Evolutionary conservation across 2,113 vertebrate species (phyloP).

Genomic region (Chionis minor): DNA sequence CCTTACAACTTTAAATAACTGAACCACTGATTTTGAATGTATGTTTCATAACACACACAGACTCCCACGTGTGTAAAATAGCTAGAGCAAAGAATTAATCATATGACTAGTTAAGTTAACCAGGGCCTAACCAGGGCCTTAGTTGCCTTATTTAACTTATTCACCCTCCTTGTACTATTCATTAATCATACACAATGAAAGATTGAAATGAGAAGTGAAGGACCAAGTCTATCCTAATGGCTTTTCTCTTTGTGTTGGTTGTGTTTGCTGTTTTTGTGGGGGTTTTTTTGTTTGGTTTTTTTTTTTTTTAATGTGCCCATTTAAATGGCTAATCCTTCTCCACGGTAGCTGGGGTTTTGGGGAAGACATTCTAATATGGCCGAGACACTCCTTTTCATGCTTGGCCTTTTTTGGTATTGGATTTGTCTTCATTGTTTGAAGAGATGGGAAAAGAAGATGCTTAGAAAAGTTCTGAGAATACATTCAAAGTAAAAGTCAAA

Average conservation of each 20-base stretch:
- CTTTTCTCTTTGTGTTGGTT: neutral
- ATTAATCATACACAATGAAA: neutral
- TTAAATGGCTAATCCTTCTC: neutral
- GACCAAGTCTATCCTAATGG: neutral
- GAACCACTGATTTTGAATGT: neutral
- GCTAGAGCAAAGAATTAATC: neutral
- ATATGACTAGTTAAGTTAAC: neutral
- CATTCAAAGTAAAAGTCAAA: neutral
- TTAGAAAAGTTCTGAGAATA: neutral
- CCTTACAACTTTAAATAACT: neutral
- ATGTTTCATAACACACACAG: neutral
- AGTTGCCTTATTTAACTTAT: constrained; percentile 44
- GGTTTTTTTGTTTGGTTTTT: neutral
- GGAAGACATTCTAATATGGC: neutral
- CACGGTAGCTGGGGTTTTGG: neutral
- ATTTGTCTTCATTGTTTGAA: neutral
- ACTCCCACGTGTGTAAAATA: neutral
- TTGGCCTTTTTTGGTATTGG: neutral
- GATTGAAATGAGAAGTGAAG: neutral
- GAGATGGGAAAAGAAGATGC: neutral
- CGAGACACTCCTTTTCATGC: neutral
- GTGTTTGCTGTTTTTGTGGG: neutral
- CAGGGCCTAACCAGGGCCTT: neutral
- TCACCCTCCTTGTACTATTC: neutral
- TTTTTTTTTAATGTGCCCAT: neutral